A percentile compares a stretch with the other conserved stretches of the same genome.
These are phyloP conservation scores for Conus betulinus DNA, from an alignment of 1,140 invertebrate genomes.

Conservation along the genomic window DNA sequence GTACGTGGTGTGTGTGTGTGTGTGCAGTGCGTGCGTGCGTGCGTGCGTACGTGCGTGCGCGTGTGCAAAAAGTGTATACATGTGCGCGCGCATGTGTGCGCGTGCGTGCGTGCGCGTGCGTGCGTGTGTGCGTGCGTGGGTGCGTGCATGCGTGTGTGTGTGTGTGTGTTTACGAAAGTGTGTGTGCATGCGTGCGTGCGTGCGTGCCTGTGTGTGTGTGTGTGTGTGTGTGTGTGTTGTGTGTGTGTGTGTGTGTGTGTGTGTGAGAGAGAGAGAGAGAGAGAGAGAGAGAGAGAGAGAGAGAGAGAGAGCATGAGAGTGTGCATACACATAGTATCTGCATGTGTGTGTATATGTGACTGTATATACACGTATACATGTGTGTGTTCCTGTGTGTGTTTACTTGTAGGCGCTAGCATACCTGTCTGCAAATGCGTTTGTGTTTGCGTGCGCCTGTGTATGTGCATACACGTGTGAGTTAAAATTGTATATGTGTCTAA, in stretches of 20 bases:
- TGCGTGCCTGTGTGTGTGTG: neutral
- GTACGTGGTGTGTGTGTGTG: too few relatives aligned
- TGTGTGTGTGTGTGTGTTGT: neutral
- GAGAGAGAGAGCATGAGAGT: neutral
- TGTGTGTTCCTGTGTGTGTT: neutral
- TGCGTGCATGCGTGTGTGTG: neutral
- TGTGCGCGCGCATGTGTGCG: neutral
- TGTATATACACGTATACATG: neutral
- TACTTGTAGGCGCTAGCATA: neutral
- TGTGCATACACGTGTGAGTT: neutral
- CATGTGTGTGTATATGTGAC: neutral
- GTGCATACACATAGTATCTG: neutral
- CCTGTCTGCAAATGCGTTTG: neutral
- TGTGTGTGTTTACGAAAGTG: neutral
- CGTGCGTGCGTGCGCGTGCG: neutral
- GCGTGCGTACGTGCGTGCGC: too few relatives aligned
- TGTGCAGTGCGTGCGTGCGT: too few relatives aligned
- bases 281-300: too few relatives aligned
- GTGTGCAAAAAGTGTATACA: too few relatives aligned
- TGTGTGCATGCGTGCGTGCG: neutral
- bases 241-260: constrained; percentile 2
- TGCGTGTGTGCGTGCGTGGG: neutral
- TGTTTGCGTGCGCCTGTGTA: neutral
- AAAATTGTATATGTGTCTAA: too few relatives aligned
- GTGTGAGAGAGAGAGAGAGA: too few relatives aligned